Evolutionary conservation across 2,888 invertebrate genomes (phyloP).

Genomic region (Elegia similella): DNA sequence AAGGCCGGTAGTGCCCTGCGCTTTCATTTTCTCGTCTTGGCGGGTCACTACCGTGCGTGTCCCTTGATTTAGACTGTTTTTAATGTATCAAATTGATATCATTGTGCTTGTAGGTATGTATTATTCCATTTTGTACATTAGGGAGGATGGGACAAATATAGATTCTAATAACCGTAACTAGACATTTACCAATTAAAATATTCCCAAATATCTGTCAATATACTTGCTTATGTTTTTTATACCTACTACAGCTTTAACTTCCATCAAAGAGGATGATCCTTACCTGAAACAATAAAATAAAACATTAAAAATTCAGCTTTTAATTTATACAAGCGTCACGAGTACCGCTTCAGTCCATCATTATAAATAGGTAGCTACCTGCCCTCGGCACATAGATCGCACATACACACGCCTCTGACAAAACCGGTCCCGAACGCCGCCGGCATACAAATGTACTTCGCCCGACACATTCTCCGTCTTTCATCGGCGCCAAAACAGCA

Average conservation of each 20-base stretch:
- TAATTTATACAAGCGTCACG: constrained; percentile 42
- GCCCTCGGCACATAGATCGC: constrained; percentile 65
- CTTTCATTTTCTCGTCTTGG: too few species aligned
- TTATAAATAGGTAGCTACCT: constrained; percentile 71
- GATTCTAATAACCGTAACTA: too few species aligned
- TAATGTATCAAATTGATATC: too few species aligned
- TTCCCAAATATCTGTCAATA: background rate
- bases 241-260: background rate
- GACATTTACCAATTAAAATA: too few species aligned
- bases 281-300: constrained; percentile 68
- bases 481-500: constrained; percentile 73
- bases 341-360: constrained; percentile 51
- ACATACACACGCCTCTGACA: constrained; percentile 75
- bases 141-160: too few species aligned
- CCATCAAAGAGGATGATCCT: constrained; percentile 24
- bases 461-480: constrained; percentile 74
- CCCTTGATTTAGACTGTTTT: too few species aligned
- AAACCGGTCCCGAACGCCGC: constrained; percentile 71
- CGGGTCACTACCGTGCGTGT: too few species aligned
- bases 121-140: too few species aligned
- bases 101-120: too few species aligned
- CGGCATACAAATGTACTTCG: constrained; percentile 75
- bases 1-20: too few species aligned
- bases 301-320: constrained; percentile 45
- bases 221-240: constrained; percentile 29